These are phyloP conservation scores for Panorpa germanica DNA, from an alignment of 2,888 invertebrate species.

Conservation along the genomic window DNA sequence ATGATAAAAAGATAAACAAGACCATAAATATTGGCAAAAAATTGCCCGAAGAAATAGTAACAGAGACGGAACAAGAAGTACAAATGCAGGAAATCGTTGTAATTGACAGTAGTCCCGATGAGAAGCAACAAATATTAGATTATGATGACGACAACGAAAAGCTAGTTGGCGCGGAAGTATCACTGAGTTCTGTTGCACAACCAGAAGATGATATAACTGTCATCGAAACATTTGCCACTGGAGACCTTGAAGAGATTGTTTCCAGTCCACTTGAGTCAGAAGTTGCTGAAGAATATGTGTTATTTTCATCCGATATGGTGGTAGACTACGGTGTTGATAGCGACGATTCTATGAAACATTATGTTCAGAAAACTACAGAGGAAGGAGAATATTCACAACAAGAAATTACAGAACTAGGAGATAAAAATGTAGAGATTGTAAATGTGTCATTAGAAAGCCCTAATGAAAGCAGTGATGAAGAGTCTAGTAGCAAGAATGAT, in stretches of 20 bases:
- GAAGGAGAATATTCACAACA: not conserved
- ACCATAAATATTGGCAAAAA: constrained; percentile 17
- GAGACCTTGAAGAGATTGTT: constrained; percentile 34
- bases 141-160: constrained; percentile 38
- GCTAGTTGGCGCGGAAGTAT: constrained; percentile 34
- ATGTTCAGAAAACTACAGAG: constrained; percentile 2
- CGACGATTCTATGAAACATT: constrained; percentile 28
- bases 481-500: constrained; percentile 16
- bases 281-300: constrained; percentile 38
- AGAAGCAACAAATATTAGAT: constrained; percentile 33
- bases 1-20: constrained; percentile 12
- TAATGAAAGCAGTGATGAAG: constrained; percentile 22
- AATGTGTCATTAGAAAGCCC: constrained; percentile 22
- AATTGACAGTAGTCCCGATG: constrained; percentile 22
- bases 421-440: constrained; percentile 19
- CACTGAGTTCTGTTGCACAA: constrained; percentile 34
- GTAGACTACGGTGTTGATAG: constrained; percentile 35
- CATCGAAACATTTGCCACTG: constrained; percentile 31
- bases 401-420: too few relatives aligned
- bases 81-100: constrained; percentile 16
- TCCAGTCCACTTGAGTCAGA: constrained; percentile 38
- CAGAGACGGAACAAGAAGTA: constrained; percentile 15
- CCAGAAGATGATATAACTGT: constrained; percentile 35
- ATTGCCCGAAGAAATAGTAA: constrained; percentile 15
- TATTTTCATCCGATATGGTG: constrained; percentile 40